These are phyloP conservation scores for Eptesicus fuscus DNA, from an alignment of 2,113 vertebrate genomes.

Conservation along the genomic window DNA sequence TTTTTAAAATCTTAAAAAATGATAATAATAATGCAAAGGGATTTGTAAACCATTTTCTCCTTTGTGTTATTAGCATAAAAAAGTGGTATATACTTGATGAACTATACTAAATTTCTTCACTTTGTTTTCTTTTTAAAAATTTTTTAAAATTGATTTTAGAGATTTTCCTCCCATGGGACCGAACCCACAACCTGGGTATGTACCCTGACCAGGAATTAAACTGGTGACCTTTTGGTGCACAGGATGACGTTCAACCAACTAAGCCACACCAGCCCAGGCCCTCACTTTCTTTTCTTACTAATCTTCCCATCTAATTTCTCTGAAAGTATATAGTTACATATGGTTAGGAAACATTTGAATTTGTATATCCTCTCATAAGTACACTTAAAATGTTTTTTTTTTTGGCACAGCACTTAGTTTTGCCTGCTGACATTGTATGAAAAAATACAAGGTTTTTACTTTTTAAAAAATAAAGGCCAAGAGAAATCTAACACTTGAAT, in stretches of 20 bases:
- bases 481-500: not conserved
- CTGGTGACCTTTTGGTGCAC: not conserved
- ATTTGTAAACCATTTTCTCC: not conserved
- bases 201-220: not conserved
- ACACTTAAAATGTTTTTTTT: not conserved
- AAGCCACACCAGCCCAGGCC: not conserved
- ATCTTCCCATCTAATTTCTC: not conserved
- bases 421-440: not conserved
- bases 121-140: not conserved
- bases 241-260: not conserved
- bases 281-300: not conserved
- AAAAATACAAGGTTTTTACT: not conserved
- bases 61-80: conserved; percentile 6
- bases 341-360: not conserved
- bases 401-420: not conserved
- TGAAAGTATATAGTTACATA: not conserved
- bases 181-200: not conserved
- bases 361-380: not conserved
- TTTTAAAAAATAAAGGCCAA: not conserved
- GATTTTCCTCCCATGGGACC: not conserved
- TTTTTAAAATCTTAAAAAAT: not conserved
- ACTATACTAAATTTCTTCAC: not conserved
- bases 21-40: not conserved
- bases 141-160: not conserved
- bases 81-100: not conserved